These are phyloP conservation scores for Melanotus villosus DNA, from an alignment of 2,888 invertebrate species.

Conservation along the genomic window DNA sequence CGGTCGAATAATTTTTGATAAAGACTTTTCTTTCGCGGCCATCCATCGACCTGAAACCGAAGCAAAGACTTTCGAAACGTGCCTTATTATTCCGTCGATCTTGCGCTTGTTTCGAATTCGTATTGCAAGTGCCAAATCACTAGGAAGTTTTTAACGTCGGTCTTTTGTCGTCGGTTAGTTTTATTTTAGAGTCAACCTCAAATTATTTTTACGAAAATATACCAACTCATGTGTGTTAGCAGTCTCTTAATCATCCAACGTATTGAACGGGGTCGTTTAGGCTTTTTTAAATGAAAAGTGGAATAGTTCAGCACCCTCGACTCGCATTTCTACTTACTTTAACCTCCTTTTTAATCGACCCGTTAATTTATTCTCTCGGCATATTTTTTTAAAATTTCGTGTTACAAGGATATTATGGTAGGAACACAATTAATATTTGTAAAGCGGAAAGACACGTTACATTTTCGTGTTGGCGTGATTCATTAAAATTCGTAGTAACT, in stretches of 20 bases:
- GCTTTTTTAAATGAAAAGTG: not conserved
- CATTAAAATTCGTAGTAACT: slow-evolving; percentile 43
- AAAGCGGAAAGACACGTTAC: slow-evolving; percentile 47
- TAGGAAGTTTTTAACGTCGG: slow-evolving; percentile 19
- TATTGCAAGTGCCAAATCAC: slow-evolving; percentile 22
- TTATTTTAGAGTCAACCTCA: not conserved
- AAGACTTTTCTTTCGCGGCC: slow-evolving; percentile 14
- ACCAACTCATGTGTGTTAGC: no score
- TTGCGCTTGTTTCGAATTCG: slow-evolving; percentile 16
- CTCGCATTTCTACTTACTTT: slow-evolving; percentile 18
- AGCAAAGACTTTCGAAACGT: slow-evolving; percentile 25
- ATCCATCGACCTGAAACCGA: slow-evolving; percentile 21
- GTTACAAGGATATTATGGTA: slow-evolving; percentile 42
- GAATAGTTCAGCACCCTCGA: slow-evolving; percentile 17
- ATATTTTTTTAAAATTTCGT: slow-evolving; percentile 41
- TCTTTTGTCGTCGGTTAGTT: slow-evolving; percentile 9
- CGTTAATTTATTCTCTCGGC: slow-evolving; percentile 31
- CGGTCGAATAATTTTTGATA: slow-evolving; percentile 29
- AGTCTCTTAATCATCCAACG: no score
- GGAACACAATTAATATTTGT: slow-evolving; percentile 47
- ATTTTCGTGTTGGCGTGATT: slow-evolving; percentile 47
- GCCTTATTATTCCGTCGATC: slow-evolving; percentile 24
- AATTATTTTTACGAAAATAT: slow-evolving; percentile 1
- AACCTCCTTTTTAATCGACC: slow-evolving; percentile 40
- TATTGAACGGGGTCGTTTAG: slow-evolving; percentile 14